Conservation (phyloP, 37 sponge, comb jelly and placozoan species). For the Eunapius fragilis region DNA sequence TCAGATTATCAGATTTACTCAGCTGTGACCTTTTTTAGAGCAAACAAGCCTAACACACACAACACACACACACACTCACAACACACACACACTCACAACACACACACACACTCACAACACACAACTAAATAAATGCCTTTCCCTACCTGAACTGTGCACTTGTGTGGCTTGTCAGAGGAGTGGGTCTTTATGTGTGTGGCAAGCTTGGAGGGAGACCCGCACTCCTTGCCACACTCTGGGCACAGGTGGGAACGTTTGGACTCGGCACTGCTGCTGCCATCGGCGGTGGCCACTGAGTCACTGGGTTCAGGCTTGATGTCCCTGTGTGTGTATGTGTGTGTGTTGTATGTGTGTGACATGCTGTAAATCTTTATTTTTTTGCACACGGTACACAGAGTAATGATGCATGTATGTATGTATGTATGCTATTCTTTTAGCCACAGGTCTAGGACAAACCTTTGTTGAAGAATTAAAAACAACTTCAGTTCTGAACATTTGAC, state of each 20-base stretch:
- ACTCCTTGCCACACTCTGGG: slow-evolving; percentile 33
- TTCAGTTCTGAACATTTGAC: too few species aligned
- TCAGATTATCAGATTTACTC: not conserved
- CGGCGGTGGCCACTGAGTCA: not conserved
- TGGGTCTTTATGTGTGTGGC: slow-evolving; percentile 40
- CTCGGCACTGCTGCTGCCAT: not conserved
- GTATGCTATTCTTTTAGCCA: not conserved
- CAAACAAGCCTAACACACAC: too few species aligned
- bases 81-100: not conserved
- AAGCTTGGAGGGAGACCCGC: slow-evolving; percentile 48
- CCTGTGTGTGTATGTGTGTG: slow-evolving; percentile 12
- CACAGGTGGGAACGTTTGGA: slow-evolving; percentile 16
- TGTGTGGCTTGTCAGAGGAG: slow-evolving; percentile 30
- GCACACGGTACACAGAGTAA: too few species aligned
- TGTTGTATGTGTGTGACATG: too few species aligned
- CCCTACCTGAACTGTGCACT: slow-evolving; percentile 53
- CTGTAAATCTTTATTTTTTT: too few species aligned
- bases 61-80: not conserved
- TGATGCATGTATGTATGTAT: slow-evolving; percentile 31
- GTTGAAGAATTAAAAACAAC: too few species aligned
- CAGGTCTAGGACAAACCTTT: too few species aligned
- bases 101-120: too few species aligned
- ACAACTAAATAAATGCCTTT: too few species aligned
- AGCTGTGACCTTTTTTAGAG: not conserved
- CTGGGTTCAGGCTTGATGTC: slow-evolving; percentile 11